Conservation (phyloP, 2,113 vertebrate genomes). For the Menidia beryllina region DNA sequence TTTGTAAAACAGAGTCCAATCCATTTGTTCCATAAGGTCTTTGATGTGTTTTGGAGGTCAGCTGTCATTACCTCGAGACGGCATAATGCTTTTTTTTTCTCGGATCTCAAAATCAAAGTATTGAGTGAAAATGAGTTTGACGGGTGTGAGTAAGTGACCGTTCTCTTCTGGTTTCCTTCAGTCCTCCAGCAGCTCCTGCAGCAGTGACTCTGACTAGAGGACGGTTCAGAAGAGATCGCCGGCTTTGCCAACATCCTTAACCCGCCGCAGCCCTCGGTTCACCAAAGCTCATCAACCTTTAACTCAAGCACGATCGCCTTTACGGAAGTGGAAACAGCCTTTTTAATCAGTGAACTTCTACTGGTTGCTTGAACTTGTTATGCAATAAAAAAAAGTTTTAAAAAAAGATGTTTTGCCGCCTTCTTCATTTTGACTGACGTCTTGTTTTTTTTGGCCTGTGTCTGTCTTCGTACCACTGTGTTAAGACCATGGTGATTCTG, state of each 20-base stretch:
- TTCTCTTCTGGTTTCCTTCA: constrained; percentile 4
- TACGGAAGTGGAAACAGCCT: constrained; percentile 2
- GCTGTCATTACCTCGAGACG: background rate
- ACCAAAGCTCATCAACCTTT: too few species aligned
- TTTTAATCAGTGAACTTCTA: too few species aligned
- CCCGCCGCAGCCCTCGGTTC: too few species aligned
- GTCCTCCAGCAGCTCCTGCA: constrained; percentile 74
- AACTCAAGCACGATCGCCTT: background rate
- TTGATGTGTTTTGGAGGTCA: background rate
- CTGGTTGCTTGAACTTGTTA: too few species aligned
- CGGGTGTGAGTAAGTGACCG: background rate
- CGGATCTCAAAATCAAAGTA: background rate
- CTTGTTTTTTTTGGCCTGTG: too few species aligned
- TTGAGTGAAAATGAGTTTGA: background rate
- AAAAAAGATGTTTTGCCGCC: too few species aligned
- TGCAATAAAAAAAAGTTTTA: too few species aligned
- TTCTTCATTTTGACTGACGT: too few species aligned
- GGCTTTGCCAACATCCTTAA: too few species aligned
- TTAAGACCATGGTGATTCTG: too few species aligned
- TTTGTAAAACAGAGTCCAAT: background rate
- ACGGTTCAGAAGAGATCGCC: too few species aligned
- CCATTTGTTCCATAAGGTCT: background rate
- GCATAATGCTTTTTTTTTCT: background rate
- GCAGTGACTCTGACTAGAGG: constrained; percentile 69
- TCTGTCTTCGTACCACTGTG: too few species aligned